These are phyloP conservation scores for Drosophila erecta DNA, from an alignment of 1,140 invertebrate species.

Conservation along the genomic window DNA sequence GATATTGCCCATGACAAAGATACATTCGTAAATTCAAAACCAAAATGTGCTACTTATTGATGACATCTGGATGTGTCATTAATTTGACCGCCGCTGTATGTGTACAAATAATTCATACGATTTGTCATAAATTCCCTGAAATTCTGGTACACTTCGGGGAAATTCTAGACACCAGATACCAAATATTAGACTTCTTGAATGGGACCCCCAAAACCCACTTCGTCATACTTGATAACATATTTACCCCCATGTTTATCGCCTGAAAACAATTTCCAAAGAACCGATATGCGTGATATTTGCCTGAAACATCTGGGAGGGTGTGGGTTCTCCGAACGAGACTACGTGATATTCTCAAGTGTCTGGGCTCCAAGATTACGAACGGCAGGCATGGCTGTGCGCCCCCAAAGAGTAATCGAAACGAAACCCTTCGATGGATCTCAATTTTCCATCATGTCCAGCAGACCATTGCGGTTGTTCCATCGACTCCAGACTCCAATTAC, in stretches of 20 bases:
- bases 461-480: slow-evolving; percentile 39
- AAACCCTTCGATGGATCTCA: slow-evolving; percentile 28
- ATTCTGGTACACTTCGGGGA: slow-evolving; percentile 48
- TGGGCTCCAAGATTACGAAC: slow-evolving; percentile 7
- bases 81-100: slow-evolving; percentile 7
- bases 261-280: slow-evolving; percentile 40
- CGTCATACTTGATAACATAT: slow-evolving; percentile 47
- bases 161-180: slow-evolving; percentile 12
- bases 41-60: not conserved
- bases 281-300: slow-evolving; percentile 42
- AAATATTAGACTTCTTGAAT: slow-evolving; percentile 6
- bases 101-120: slow-evolving; percentile 16
- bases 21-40: not conserved
- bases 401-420: not conserved
- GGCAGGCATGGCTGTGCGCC: not conserved
- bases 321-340: slow-evolving; percentile 20
- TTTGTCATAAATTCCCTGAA: slow-evolving; percentile 49
- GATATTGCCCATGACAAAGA: not conserved
- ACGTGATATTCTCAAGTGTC: slow-evolving; percentile 43
- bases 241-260: slow-evolving; percentile 30
- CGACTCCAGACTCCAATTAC: slow-evolving; percentile 49
- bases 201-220: slow-evolving; percentile 7
- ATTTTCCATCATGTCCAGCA: slow-evolving; percentile 39
- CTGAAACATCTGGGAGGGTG: slow-evolving; percentile 5
- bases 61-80: slow-evolving; percentile 1